A percentile compares a stretch with the other conserved stretches of the same genome.
Conservation (phyloP, 1,140 invertebrate genomes). For the Helicoverpa armigera region DNA sequence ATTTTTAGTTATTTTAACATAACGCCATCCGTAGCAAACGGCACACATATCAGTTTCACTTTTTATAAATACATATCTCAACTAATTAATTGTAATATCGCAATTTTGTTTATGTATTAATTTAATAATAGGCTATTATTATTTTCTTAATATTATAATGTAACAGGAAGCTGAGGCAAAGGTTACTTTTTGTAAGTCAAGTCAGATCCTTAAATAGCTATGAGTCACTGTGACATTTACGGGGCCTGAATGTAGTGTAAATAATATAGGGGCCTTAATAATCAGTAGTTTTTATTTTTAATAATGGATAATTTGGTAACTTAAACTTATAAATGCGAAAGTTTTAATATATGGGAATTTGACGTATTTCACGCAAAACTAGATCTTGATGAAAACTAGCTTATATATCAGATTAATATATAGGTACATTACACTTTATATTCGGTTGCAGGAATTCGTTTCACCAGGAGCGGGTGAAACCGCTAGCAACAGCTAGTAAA, state of each 20-base stretch:
- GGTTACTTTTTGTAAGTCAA: conserved; percentile 8
- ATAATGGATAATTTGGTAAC: neutral
- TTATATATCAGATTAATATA: no score
- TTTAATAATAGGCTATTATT: conserved; percentile 9
- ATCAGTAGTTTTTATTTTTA: no score
- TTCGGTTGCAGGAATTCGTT: no score
- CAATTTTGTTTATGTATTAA: conserved; percentile 60
- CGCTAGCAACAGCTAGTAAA: no score
- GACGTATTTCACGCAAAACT: no score
- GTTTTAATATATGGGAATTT: no score
- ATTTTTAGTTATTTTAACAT: conserved; percentile 46
- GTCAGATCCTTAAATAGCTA: conserved; percentile 10
- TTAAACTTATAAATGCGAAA: neutral
- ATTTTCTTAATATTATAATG: conserved; percentile 28
- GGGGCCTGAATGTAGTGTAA: neutral
- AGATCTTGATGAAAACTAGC: no score
- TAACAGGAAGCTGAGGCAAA: conserved; percentile 28
- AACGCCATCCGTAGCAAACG: conserved; percentile 52
- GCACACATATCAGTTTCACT: conserved; percentile 76
- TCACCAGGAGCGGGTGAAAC: no score
- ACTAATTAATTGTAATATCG: conserved; percentile 75
- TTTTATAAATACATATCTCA: conserved; percentile 80
- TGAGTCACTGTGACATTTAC: conserved; percentile 14
- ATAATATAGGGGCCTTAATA: neutral
- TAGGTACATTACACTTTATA: no score